These are phyloP conservation scores for Oryzias woworae DNA, from an alignment of 2,113 vertebrate genomes.

Conservation along the genomic window DNA sequence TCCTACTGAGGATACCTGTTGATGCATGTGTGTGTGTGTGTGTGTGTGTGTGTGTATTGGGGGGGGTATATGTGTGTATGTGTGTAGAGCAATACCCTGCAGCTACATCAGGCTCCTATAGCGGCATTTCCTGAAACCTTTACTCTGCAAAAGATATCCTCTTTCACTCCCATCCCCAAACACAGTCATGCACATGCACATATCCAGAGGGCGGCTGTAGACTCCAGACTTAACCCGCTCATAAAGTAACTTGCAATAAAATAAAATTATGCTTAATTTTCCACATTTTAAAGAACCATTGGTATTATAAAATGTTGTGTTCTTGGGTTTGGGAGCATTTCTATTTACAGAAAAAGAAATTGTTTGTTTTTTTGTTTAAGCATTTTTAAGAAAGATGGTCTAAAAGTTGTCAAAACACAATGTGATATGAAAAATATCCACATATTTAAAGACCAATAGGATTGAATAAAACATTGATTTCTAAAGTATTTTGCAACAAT, in stretches of 20 bases:
- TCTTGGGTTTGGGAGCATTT: constrained; percentile 26
- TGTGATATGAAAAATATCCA: no score
- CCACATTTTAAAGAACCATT: constrained; percentile 46
- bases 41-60: constrained; percentile 3
- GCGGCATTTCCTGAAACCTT: constrained; percentile 59
- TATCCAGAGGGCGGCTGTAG: background rate
- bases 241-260: constrained; percentile 44
- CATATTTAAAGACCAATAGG: no score
- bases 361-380: background rate
- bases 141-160: constrained; percentile 54
- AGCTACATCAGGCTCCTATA: constrained; percentile 58
- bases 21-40: background rate
- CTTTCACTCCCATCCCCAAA: constrained; percentile 43
- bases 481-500: no score
- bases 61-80: constrained; percentile 10
- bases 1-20: background rate
- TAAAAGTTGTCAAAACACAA: no score
- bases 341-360: constrained; percentile 9
- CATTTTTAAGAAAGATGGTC: no score
- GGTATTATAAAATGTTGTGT: constrained; percentile 8
- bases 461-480: no score
- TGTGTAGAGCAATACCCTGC: constrained; percentile 33
- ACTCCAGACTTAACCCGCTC: constrained; percentile 30
- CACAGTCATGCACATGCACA: constrained; percentile 19
- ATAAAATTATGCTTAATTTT: constrained; percentile 45